Base-by-base conservation (phyloP, 2,888 invertebrate genomes). In the Leucozona laternaria region DNA sequence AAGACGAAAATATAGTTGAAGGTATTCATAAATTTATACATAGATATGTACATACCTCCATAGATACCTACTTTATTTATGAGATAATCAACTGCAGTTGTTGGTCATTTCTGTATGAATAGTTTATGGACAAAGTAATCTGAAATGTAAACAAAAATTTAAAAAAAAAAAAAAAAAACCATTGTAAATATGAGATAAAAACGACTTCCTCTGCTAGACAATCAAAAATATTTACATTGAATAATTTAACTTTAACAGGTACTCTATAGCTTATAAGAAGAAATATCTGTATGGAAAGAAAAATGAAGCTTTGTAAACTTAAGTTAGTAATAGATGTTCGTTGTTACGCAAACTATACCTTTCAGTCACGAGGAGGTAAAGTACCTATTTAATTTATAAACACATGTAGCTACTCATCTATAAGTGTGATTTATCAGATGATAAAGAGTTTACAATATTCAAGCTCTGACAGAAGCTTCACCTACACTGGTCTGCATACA, bases 191-290 rank as follows among this genome's bases (percentile, higher is more conserved):
- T 68, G 66, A 43, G 71, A 78, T 53, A 55, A 57, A 68, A 73
- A 57, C 17, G 45, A 73, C 73, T 73, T 82, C 66, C 77, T 45
- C 57, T 57, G 58, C 43, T 70, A 66, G 71, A 75, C 79, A 79
- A 79, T 76, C n/a, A 55, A 58, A 75, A 80, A 80, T 80, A 85
- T 85, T 85, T 85, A 80, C 85, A 73, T 62, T 80, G 45, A 62
- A 79, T 79, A 72, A 77, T 79, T 85, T 79, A 68, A 58, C 48
- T 66, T 64, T 68, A 72, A 28, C 60, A 55, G 57, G 62, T 62
- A 62, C 62, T 37, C 4, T 17, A 40, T 15, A 22, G 28, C 31
- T 34, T 15, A 31, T 28, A 64, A 43, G 45, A 45, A 22, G 25
- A 22, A 58, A 31, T 22, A 22, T 34, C 6, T 31, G n/a, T n/a